A percentile compares a stretch with the other conserved stretches of the same genome.
These are phyloP conservation scores for Nibea coibor DNA, from an alignment of 2,113 vertebrate species.

Conservation along the genomic window DNA sequence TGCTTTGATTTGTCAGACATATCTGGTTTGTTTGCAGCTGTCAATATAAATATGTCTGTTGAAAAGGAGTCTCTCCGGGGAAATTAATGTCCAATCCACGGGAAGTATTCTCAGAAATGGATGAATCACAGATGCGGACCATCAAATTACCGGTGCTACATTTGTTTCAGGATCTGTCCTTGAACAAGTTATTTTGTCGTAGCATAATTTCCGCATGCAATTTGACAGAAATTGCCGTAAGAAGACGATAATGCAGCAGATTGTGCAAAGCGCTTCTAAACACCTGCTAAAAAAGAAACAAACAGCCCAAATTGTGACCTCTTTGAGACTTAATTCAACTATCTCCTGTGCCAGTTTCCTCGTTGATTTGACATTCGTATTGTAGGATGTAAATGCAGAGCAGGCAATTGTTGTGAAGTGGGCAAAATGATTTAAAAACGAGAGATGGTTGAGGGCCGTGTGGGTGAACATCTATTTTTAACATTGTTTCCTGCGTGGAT, in stretches of 20 bases:
- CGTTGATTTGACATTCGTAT: not conserved
- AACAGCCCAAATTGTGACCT: conserved; percentile 9
- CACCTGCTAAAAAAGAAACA: not conserved
- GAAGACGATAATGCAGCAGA: conserved; percentile 34
- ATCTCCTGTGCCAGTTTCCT: conserved; percentile 1
- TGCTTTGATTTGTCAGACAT: not conserved
- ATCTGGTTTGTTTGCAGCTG: conserved; percentile 23
- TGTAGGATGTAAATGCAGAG: conserved; percentile 14
- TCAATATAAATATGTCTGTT: conserved; percentile 26
- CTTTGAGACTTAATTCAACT: conserved; percentile 8
- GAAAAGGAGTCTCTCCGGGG: conserved; percentile 35
- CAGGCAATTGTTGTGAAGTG: not conserved
- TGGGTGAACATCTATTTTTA: not conserved
- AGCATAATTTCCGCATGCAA: conserved; percentile 44
- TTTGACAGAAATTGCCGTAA: conserved; percentile 45
- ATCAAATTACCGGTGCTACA: conserved; percentile 30
- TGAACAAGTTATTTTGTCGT: conserved; percentile 37
- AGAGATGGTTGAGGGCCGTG: not conserved
- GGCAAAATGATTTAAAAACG: conserved; percentile 13
- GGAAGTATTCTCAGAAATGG: conserved; percentile 41
- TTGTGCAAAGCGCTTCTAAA: conserved; percentile 11
- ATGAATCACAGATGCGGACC: conserved; percentile 1
- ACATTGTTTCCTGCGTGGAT: not conserved
- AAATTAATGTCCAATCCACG: conserved; percentile 47
- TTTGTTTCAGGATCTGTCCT: conserved; percentile 37